Base-by-base conservation (phyloP, 1,140 invertebrate genomes). In the Dryas iulia region DNA sequence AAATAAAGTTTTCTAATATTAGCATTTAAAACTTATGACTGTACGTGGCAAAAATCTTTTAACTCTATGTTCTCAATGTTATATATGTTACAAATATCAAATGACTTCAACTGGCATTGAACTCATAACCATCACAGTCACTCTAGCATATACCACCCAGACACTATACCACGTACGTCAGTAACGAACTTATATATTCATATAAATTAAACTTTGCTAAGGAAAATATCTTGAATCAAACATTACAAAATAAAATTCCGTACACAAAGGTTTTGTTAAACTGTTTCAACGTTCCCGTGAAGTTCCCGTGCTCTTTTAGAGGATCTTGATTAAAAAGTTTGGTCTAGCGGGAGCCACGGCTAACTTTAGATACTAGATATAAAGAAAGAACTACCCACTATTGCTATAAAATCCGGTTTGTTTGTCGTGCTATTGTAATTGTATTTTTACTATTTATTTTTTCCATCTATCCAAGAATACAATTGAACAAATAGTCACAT, bases 271-370 rank as follows among this genome's bases (percentile, higher is more conserved):
- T 57, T 63, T 69, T 63, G 60, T 63, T 69, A 63, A 69, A 69
- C 63, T 69, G 67, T 69, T 69, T 63, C 67, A 39, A 69, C 28
- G n/a, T n/a, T n/a, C n/a, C n/a, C n/a, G 56, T 23, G 52, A 69
- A 69, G 31, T 69, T 69, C 30, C 62, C 59, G 61, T 63, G 59
- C 33, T 66, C 31, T 72, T 72, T 66, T 72, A 61, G 65, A 69
- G 53, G 59, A 56, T 67, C 76, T 69, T 74, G 70, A 78, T 78
- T 80, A 74, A 78, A 80, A 78, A 81, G 69, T 81, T 81, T 68
- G 23, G 60, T 69, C 60, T 59, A 61, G 35, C 47, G 69, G 58
- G 57, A 72, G 24, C 61, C 59, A 64, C 64, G 59, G 47, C 64
- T 74, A 74, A 78, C 66, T 78, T 63, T 68, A 71, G 71, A 74